A percentile compares a stretch with the other conserved stretches of the same genome.
These are phyloP conservation scores for Takifugu flavidus DNA, from an alignment of 2,113 vertebrate species.

Conservation along the genomic window DNA sequence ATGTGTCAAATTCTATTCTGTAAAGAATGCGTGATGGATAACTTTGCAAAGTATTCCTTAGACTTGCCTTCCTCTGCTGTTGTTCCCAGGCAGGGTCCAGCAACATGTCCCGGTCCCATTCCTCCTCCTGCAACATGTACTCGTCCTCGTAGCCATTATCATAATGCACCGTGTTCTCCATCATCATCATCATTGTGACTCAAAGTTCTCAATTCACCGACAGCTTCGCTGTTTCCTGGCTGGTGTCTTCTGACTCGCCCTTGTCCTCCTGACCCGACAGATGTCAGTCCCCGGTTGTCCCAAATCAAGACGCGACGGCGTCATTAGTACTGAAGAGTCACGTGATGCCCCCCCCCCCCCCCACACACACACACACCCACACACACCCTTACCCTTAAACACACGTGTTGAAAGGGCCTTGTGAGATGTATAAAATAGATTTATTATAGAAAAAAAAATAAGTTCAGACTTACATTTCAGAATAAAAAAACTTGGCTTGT, in stretches of 20 bases:
- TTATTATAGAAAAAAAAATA: conserved; percentile 63
- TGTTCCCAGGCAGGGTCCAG: conserved; percentile 83
- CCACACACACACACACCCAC: conserved; percentile 1
- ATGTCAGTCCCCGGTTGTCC: conserved; percentile 59
- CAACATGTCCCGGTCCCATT: conserved; percentile 81
- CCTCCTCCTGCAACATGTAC: conserved; percentile 80
- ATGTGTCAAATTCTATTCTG: too few species aligned
- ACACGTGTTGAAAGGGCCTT: not conserved
- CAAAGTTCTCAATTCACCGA: too few species aligned
- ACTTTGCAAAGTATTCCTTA: not conserved
- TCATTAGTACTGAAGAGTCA: conserved; percentile 68
- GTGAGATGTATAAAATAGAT: conserved; percentile 37
- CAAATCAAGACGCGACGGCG: conserved; percentile 28
- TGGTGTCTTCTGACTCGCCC: conserved; percentile 24
- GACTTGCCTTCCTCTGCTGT: conserved; percentile 79
- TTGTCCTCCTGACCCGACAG: conserved; percentile 56
- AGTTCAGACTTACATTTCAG: conserved; percentile 22
- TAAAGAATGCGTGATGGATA: too few species aligned
- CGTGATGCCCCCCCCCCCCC: conserved; percentile 42
- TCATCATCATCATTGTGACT: conserved; percentile 56
- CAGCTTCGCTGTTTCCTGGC: conserved; percentile 13
- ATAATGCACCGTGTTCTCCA: conserved; percentile 69
- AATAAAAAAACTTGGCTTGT: conserved; percentile 29
- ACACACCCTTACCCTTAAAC: not conserved
- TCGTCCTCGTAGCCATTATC: conserved; percentile 75